A percentile compares a stretch with the other conserved stretches of the same genome.
phyloP scores from a whole-genome alignment of 1,140 invertebrate genomes.

The Drosophila asahinai region DNA sequence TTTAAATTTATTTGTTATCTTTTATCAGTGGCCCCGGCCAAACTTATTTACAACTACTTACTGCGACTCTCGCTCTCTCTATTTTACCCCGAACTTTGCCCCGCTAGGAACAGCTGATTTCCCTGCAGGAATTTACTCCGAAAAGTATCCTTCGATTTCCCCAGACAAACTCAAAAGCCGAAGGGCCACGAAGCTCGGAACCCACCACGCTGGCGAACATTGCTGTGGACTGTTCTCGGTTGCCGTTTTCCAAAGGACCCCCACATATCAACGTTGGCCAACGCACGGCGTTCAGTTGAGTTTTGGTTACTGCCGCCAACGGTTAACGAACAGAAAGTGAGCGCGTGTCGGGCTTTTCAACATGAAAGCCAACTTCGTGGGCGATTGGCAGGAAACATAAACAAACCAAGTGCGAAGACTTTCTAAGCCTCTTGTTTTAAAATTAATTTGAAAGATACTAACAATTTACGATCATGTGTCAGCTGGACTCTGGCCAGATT shows the following conservation, averaged over 20 bases:
- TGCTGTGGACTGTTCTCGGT: constrained; percentile 23
- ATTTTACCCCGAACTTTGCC: constrained; percentile 6
- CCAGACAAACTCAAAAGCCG: constrained; percentile 16
- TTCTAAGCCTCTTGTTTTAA: background rate
- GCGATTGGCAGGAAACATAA: constrained; percentile 50
- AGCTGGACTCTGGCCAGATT: constrained; percentile 36
- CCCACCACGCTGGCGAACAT: constrained; percentile 64
- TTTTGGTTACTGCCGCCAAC: constrained; percentile 80
- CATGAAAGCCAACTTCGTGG: constrained; percentile 42
- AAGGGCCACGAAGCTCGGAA: constrained; percentile 24
- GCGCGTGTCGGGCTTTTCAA: constrained; percentile 35
- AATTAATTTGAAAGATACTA: background rate
- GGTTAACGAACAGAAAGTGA: constrained; percentile 51
- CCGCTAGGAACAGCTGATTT: constrained; percentile 65
- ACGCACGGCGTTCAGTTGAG: constrained; percentile 68
- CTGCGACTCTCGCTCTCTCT: background rate
- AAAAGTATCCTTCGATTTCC: constrained; percentile 34
- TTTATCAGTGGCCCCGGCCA: background rate
- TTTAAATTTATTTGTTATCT: background rate
- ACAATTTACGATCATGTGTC: constrained; percentile 32
- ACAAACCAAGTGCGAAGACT: constrained; percentile 41
- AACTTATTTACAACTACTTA: constrained; percentile 1
- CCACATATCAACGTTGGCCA: constrained; percentile 36
- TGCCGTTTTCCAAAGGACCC: constrained; percentile 7
- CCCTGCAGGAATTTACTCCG: constrained; percentile 71